Conservation (phyloP, 37 sponge, comb jelly and placozoan genomes). For the Tethya wilhelma region DNA sequence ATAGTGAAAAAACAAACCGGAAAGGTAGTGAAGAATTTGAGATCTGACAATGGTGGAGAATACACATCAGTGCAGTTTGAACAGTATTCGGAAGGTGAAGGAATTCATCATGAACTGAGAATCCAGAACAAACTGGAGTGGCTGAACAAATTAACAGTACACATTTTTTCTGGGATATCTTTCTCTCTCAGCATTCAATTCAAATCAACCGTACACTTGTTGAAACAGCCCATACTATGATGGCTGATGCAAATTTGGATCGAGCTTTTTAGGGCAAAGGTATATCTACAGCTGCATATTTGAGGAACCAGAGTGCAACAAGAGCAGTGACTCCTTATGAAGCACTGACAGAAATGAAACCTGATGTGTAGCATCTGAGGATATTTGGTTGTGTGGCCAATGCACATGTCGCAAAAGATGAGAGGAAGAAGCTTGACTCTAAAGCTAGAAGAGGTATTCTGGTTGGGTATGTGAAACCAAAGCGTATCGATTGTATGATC, state of each 20-base stretch:
- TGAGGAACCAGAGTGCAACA: constrained; percentile 56
- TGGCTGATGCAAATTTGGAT: constrained; percentile 36
- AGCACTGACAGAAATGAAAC: constrained; percentile 33
- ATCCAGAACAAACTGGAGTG: constrained; percentile 68
- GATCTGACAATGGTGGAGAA: constrained; percentile 65
- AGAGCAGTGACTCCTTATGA: constrained; percentile 46
- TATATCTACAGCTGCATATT: constrained; percentile 24
- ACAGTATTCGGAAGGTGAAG: constrained; percentile 28
- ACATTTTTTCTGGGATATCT: no score
- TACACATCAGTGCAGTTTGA: constrained; percentile 50
- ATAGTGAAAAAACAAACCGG: constrained; percentile 34
- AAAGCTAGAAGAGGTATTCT: constrained; percentile 35
- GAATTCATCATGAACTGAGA: constrained; percentile 56
- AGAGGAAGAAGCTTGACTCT: constrained; percentile 32
- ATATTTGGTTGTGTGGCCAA: constrained; percentile 40
- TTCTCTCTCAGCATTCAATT: no score
- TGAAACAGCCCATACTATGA: constrained; percentile 51
- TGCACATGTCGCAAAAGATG: constrained; percentile 49
- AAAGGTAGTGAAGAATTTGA: constrained; percentile 45
- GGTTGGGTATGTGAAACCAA: constrained; percentile 46
- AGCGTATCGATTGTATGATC: constrained; percentile 53
- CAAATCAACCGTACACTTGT: constrained; percentile 68
- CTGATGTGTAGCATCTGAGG: constrained; percentile 26
- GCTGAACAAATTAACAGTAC: constrained; percentile 46
- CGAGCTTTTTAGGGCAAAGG: constrained; percentile 36